Percentiles rank a stretch among this genome's conserved stretches.
phyloP scores from a whole-genome alignment of 2,113 vertebrate genomes.

The Centropus bengalensis region DNA sequence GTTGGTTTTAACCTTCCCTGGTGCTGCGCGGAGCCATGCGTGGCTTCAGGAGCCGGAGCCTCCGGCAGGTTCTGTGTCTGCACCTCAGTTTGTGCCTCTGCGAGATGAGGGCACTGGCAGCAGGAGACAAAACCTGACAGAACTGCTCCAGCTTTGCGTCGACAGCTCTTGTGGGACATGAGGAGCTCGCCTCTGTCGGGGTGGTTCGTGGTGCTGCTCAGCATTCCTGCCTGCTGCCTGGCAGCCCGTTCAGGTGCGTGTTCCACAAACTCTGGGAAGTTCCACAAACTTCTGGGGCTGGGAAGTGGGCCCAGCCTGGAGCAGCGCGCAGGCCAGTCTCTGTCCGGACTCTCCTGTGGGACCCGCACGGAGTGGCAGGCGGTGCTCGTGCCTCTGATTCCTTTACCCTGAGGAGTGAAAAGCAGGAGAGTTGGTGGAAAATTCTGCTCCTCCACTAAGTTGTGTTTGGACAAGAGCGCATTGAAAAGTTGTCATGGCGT shows the following conservation, averaged over 20 bases:
- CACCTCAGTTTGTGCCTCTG: background rate
- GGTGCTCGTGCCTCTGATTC: fast-evolving
- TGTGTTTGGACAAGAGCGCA: background rate
- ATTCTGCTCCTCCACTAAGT: background rate
- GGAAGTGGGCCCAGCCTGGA: no score
- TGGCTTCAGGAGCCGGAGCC: no score
- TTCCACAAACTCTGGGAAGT: no score
- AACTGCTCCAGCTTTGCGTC: background rate
- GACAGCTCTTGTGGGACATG: background rate
- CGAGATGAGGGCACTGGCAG: background rate
- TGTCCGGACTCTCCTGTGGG: no score
- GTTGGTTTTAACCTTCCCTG: background rate
- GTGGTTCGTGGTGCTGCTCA: background rate
- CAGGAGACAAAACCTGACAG: background rate
- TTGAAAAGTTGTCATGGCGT: background rate
- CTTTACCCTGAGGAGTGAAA: background rate
- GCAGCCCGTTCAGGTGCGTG: no score
- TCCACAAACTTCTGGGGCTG: no score
- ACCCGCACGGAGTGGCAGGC: no score
- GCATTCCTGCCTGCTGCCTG: no score
- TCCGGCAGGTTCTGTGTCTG: background rate
- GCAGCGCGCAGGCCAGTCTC: no score
- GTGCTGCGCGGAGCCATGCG: background rate
- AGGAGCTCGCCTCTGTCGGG: background rate
- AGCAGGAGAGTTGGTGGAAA: background rate